phyloP scores from a whole-genome alignment of 2,113 vertebrate genomes.

The Nannobrachium achirus region DNA sequence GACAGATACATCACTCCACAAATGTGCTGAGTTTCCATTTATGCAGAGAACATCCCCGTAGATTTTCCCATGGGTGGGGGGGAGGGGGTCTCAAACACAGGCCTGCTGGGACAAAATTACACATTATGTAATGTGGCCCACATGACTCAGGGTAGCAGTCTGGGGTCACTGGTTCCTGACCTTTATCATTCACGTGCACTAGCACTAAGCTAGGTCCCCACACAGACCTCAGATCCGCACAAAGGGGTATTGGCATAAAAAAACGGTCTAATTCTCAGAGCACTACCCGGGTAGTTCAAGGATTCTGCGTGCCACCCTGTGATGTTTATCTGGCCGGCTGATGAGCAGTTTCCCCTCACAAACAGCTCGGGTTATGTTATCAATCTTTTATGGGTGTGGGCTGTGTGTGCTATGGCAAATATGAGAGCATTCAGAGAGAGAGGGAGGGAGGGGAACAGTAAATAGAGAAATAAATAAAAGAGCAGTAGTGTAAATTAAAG shows the following conservation, averaged over 20 bases:
- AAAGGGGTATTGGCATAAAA: background rate
- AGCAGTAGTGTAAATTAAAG: constrained; percentile 33
- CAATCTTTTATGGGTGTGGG: constrained; percentile 23
- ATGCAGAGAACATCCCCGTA: background rate
- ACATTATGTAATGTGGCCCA: constrained; percentile 10
- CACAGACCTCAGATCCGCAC: background rate
- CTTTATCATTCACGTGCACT: background rate
- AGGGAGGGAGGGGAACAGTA: background rate
- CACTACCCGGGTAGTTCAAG: background rate
- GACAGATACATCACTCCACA: background rate
- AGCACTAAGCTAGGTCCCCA: background rate
- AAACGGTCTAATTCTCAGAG: background rate
- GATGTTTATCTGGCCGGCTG: background rate
- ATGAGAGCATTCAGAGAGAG: constrained; percentile 2
- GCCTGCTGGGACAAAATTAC: constrained; percentile 4
- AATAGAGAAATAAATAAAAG: constrained; percentile 72
- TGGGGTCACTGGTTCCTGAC: constrained; percentile 18
- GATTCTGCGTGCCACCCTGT: background rate
- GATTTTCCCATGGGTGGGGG: background rate
- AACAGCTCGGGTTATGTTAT: background rate
- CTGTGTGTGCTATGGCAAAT: background rate
- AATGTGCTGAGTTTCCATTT: background rate
- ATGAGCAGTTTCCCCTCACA: background rate
- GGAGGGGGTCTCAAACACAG: background rate
- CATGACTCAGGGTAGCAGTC: background rate